Base-by-base conservation (phyloP, 2,113 vertebrate genomes). In the Pithys albifrons region DNA sequence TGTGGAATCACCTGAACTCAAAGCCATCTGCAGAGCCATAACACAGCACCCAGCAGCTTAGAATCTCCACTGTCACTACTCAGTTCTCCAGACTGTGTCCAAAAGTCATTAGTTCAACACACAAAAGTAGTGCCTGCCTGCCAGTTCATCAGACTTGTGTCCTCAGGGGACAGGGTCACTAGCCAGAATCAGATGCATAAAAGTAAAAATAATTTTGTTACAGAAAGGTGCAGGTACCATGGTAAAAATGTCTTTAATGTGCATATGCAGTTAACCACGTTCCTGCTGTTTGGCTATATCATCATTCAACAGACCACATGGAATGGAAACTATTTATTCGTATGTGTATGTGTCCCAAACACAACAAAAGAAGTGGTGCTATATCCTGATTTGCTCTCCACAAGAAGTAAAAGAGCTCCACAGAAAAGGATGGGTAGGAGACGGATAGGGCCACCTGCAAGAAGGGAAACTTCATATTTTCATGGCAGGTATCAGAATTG, bases 181-280 rank as follows among this genome's bases (percentile, higher is more conserved):
- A 57, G n/a, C 15, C 75, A 77, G n/a, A 79, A 76, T n/a, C 9
- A 62, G 71, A 91, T 12, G 55, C 5, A 19, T 7, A 6, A 13
- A 76, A 66, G 14, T 51, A 67, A 89, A 87, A 72, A 23, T 22
- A 31, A 28, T 70, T 49, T 37, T 1, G 1, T 41, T 88, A 55
- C 0, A 66, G 39, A 71, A 77, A 80, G 46, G 25, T 51, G 24
- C 24, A 16, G 37, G 20, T 58, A 33, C 23, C 24, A 43, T 9
- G 4, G 61, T 41, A 85, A 46, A 66, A 52, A 67, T 28, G 10
- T 43, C 64, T 87, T 69, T 52, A 48, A 59, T 10, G 14, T 35
- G n/a, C 31, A 20, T 0, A 0, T 71, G 52, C 14, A 57, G 35
- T 43, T 59, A 92, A 35, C 11, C 7, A 8, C 0, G 0, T 64